Conservation (phyloP, 1,140 invertebrate genomes). For the Reticulitermes speratus region DNA sequence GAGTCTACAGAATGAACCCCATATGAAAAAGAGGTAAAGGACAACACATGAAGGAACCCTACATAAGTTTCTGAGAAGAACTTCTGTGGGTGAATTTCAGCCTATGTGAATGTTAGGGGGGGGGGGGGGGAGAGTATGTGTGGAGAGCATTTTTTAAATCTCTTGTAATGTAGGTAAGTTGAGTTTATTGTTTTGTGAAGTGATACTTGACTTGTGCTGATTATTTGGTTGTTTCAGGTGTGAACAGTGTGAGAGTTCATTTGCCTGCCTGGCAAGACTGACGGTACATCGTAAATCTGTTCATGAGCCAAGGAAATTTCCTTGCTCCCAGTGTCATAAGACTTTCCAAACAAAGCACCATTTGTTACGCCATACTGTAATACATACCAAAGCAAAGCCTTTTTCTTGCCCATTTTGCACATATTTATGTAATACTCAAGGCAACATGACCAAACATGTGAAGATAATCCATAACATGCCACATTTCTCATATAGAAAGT, state of each 20-base stretch:
- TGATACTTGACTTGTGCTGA: no score
- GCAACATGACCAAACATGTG: constrained; percentile 36
- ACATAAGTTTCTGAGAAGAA: no score
- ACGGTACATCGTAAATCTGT: constrained; percentile 32
- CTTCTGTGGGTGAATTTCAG: no score
- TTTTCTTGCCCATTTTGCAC: constrained; percentile 37
- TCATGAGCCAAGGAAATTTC: constrained; percentile 33
- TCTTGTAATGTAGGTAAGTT: no score
- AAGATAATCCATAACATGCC: constrained; percentile 31
- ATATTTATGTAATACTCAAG: constrained; percentile 38
- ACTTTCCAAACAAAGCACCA: constrained; percentile 39
- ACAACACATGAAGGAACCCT: no score
- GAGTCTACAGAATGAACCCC: no score
- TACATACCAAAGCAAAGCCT: constrained; percentile 46
- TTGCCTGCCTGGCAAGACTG: constrained; percentile 31
- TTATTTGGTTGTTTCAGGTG: constrained; percentile 22
- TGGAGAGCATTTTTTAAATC: no score
- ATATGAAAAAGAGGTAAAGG: no score
- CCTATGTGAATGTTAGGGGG: no score
- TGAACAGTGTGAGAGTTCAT: constrained; percentile 30
- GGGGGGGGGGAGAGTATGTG: no score
- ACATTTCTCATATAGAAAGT: constrained; percentile 34
- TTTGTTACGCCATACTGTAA: constrained; percentile 45
- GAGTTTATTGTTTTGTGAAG: no score
- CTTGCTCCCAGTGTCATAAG: constrained; percentile 35